These are phyloP conservation scores for Loripinus fragilis DNA, from an alignment of 2,888 invertebrate genomes.

Conservation along the genomic window DNA sequence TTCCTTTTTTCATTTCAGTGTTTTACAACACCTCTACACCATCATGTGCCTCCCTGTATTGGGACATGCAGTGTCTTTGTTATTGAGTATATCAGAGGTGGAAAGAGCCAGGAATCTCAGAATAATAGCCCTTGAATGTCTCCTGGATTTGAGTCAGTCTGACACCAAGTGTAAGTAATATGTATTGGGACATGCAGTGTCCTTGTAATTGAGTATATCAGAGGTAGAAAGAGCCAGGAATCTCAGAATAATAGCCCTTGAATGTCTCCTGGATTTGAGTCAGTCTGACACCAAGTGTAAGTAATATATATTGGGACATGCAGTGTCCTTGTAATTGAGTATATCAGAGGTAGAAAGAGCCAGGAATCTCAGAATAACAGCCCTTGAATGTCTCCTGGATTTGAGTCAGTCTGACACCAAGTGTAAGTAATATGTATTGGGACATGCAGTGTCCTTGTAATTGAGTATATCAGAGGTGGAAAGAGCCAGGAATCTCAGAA, in stretches of 20 bases:
- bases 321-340: constrained; percentile 73
- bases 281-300: constrained; percentile 74
- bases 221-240: constrained; percentile 69
- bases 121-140: constrained; percentile 71
- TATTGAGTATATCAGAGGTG: constrained; percentile 71
- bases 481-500: constrained; percentile 67
- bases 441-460: constrained; percentile 76
- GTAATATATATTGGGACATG: constrained; percentile 72
- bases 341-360: constrained; percentile 71
- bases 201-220: constrained; percentile 71
- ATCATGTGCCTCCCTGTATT: constrained; percentile 71
- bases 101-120: constrained; percentile 72
- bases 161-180: constrained; percentile 71
- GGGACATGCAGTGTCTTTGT: constrained; percentile 76
- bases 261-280: constrained; percentile 69
- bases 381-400: constrained; percentile 72
- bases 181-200: constrained; percentile 76
- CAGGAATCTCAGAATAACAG: constrained; percentile 68
- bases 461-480: constrained; percentile 72
- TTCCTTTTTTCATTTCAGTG: constrained; percentile 56
- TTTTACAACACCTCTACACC: constrained; percentile 71
- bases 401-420: constrained; percentile 70
- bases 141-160: constrained; percentile 69
- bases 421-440: constrained; percentile 71
- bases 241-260: constrained; percentile 72